Percentiles rank a stretch among this genome's conserved stretches.
phyloP scores from a whole-genome alignment of 2,888 invertebrate species.

The Leucozona laternaria region DNA sequence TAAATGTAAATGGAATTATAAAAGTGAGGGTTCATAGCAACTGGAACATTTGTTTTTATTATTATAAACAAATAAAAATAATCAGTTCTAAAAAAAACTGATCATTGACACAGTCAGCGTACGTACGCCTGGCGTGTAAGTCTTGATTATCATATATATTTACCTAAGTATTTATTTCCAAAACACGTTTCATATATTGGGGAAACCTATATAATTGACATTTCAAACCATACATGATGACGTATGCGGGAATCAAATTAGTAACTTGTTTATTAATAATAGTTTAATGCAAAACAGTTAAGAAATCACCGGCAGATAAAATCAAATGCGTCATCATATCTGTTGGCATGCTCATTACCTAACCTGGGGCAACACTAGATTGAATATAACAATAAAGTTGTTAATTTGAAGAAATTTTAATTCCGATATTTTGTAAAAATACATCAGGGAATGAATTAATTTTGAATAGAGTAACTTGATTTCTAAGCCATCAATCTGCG shows the following conservation, averaged over 20 bases:
- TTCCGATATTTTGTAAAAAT: background rate
- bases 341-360: background rate
- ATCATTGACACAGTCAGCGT: background rate
- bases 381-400: background rate
- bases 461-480: background rate
- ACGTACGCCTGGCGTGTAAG: background rate
- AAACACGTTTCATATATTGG: background rate
- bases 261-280: background rate
- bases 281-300: background rate
- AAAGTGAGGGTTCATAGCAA: too few species aligned
- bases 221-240: background rate
- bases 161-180: background rate
- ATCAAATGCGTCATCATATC: background rate
- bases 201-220: background rate
- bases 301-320: background rate
- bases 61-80: too few species aligned
- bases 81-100: too few species aligned
- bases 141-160: background rate
- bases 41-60: too few species aligned
- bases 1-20: too few species aligned
- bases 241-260: background rate
- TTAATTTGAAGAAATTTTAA: background rate
- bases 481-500: background rate
- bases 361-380: slow-evolving; percentile 4
- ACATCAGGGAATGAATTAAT: background rate